Evolutionary conservation across 2,113 vertebrate species (phyloP).

Genomic region (Engraulis encrasicolus): DNA sequence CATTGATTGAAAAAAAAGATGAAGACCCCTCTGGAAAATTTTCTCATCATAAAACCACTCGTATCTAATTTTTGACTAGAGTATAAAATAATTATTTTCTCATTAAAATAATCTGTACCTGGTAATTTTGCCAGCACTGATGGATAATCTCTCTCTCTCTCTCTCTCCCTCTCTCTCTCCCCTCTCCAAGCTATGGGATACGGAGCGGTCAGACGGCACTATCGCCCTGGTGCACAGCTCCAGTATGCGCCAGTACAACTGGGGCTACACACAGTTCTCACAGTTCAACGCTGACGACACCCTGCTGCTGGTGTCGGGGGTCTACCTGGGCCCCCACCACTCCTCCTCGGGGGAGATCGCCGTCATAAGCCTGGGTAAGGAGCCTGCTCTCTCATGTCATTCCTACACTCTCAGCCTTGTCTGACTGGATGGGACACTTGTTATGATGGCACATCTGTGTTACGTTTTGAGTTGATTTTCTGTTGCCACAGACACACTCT

Average conservation of each 20-base stretch:
- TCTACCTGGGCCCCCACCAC: conserved; percentile 91
- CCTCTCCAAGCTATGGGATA: conserved; percentile 86
- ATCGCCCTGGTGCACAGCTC: conserved; percentile 91
- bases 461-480: no score
- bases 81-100: background rate
- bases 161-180: background rate
- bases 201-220: conserved; percentile 77
- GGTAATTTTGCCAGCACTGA: background rate
- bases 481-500: no score
- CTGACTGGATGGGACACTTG: no score
- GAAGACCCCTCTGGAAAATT: no score
- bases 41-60: no score
- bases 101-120: background rate
- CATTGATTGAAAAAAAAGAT: no score
- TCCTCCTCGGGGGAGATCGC: conserved; percentile 93
- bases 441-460: no score
- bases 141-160: background rate
- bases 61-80: no score
- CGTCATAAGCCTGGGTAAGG: conserved; percentile 92
- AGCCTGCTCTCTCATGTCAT: background rate
- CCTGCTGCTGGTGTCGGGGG: conserved; percentile 91
- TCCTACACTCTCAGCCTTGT: background rate
- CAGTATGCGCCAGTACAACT: conserved; percentile 95
- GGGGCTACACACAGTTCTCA: conserved; percentile 98
- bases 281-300: conserved; percentile 96